phyloP scores from a whole-genome alignment of 2,113 vertebrate genomes.

The Pseudorasbora parva region DNA sequence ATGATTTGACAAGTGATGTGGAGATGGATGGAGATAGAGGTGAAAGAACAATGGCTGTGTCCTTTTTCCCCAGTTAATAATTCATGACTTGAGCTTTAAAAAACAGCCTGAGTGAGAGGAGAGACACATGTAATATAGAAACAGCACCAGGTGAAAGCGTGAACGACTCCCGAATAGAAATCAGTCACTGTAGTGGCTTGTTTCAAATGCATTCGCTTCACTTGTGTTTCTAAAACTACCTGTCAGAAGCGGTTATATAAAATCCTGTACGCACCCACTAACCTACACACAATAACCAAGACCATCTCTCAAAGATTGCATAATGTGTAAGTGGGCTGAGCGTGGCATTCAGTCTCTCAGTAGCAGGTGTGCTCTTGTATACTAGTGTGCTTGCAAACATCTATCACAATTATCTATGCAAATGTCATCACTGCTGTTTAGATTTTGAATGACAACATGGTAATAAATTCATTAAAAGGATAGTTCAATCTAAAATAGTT shows the following conservation, averaged over 20 bases:
- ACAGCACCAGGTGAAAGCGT: neutral
- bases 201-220: neutral
- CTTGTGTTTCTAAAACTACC: neutral
- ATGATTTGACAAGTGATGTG: neutral
- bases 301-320: constrained; percentile 18
- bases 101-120: neutral
- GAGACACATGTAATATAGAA: neutral
- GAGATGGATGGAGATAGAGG: neutral
- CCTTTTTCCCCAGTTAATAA: constrained; percentile 30
- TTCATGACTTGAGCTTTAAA: constrained; percentile 35
- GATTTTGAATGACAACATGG: neutral
- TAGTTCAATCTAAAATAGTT: too few species aligned
- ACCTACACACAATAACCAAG: neutral
- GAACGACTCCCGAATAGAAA: neutral
- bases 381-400: too few species aligned
- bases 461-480: neutral
- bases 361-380: neutral
- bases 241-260: neutral
- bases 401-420: neutral
- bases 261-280: neutral
- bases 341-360: neutral
- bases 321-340: constrained; percentile 2
- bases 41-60: constrained; percentile 10
- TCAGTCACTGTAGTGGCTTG: neutral
- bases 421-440: neutral